Percentiles rank a stretch among this genome's conserved stretches.
These are phyloP conservation scores for Physeter macrocephalus DNA, from an alignment of 2,113 vertebrate species.

Conservation along the genomic window DNA sequence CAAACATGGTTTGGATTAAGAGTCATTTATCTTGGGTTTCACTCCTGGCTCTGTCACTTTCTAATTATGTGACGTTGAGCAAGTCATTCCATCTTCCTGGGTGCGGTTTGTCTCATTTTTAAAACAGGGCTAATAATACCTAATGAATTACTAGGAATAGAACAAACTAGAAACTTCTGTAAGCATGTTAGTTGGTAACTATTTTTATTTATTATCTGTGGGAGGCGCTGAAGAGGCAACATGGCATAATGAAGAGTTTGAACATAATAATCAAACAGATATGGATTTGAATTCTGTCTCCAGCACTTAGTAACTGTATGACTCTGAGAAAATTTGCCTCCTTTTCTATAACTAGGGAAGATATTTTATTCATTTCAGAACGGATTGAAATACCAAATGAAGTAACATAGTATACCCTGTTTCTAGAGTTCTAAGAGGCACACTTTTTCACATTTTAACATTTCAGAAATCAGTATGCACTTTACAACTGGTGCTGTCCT, in stretches of 20 bases:
- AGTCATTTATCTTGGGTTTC: conserved; percentile 45
- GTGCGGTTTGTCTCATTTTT: conserved; percentile 24
- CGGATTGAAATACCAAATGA: background rate
- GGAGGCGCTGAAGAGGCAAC: background rate
- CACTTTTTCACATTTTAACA: background rate
- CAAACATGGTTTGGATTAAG: conserved; percentile 43
- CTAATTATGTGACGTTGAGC: conserved; percentile 19
- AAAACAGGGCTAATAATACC: conserved; percentile 2
- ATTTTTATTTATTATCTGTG: background rate
- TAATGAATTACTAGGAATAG: background rate
- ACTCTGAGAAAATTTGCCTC: background rate
- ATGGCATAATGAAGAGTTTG: background rate
- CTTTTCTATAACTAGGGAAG: background rate
- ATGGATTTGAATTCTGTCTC: background rate
- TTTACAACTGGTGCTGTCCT: background rate
- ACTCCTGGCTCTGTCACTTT: conserved; percentile 1
- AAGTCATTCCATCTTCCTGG: conserved; percentile 7
- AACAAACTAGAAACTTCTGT: background rate
- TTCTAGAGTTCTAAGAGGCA: background rate
- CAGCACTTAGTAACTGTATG: background rate
- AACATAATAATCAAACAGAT: background rate
- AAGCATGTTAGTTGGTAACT: background rate
- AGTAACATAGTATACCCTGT: background rate
- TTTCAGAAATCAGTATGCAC: background rate
- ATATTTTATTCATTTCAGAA: background rate